Conservation (phyloP, 2,888 invertebrate genomes). For the Allolobophora icterica region DNA sequence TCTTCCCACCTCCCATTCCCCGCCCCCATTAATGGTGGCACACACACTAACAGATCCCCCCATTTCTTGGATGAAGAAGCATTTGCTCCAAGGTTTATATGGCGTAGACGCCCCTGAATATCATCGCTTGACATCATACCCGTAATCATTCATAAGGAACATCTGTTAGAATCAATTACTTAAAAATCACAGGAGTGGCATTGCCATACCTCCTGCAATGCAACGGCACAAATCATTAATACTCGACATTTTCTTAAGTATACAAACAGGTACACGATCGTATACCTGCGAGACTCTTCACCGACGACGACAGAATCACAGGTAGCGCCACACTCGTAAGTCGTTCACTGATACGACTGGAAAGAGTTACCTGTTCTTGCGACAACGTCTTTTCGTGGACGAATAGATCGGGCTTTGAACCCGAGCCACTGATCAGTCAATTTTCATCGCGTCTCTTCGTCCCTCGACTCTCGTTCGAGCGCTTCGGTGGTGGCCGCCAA, state of each 20-base stretch:
- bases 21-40: no score
- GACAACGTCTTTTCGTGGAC: background rate
- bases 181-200: no score
- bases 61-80: no score
- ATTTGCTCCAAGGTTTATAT: no score
- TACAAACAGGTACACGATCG: background rate
- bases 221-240: background rate
- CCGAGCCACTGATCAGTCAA: background rate
- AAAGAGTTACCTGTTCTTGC: background rate
- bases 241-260: background rate
- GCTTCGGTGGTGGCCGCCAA: background rate
- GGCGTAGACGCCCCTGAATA: no score
- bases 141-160: background rate
- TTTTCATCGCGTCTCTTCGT: background rate
- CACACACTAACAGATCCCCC: no score
- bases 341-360: background rate
- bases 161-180: background rate
- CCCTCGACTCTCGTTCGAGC: background rate
- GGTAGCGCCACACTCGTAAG: background rate
- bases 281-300: background rate
- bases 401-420: background rate
- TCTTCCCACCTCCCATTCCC: no score
- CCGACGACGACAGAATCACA: background rate
- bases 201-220: background rate
- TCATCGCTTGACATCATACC: background rate